These are phyloP conservation scores for Zaprionus camerounensis DNA, from an alignment of 1,140 invertebrate species.

Conservation along the genomic window DNA sequence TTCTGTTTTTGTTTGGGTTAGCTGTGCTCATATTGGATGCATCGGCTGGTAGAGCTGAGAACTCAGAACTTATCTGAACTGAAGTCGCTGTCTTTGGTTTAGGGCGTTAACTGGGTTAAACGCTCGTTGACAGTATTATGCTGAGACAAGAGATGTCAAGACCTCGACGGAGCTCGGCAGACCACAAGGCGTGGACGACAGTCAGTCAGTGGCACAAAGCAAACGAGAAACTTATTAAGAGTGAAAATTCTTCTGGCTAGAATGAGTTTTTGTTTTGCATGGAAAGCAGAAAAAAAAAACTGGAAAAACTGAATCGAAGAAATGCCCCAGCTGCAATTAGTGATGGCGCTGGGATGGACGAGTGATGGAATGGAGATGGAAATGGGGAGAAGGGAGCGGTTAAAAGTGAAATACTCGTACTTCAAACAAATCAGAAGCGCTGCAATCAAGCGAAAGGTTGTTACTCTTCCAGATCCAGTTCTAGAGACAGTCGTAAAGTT, in stretches of 20 bases:
- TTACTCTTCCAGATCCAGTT: conserved; percentile 37
- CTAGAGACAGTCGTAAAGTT: conserved; percentile 46
- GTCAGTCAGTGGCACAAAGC: conserved; percentile 76
- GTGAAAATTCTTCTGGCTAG: conserved; percentile 71
- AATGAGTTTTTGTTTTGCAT: conserved; percentile 69
- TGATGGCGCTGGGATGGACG: conserved; percentile 21
- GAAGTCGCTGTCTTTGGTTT: conserved; percentile 54
- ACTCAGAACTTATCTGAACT: conserved; percentile 15
- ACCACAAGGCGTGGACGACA: conserved; percentile 53
- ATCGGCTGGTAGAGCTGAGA: conserved; percentile 28
- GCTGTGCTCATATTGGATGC: conserved; percentile 40
- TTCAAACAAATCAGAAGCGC: conserved; percentile 60
- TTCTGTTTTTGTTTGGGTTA: conserved; percentile 35
- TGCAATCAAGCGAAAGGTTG: conserved; percentile 56
- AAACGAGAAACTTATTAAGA: conserved; percentile 79
- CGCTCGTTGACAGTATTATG: conserved; percentile 79
- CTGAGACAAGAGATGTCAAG: conserved; percentile 45
- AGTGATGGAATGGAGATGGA: background rate
- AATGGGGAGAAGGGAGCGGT: conserved; percentile 10
- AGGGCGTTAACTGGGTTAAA: conserved; percentile 81
- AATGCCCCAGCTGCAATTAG: conserved; percentile 61
- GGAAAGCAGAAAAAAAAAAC: conserved; percentile 43
- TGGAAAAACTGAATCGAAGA: conserved; percentile 30
- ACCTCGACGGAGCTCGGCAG: conserved; percentile 24
- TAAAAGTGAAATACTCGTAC: conserved; percentile 64